phyloP scores from a whole-genome alignment of 2,797 vertebrate genomes.

The Semotilus atromaculatus region DNA sequence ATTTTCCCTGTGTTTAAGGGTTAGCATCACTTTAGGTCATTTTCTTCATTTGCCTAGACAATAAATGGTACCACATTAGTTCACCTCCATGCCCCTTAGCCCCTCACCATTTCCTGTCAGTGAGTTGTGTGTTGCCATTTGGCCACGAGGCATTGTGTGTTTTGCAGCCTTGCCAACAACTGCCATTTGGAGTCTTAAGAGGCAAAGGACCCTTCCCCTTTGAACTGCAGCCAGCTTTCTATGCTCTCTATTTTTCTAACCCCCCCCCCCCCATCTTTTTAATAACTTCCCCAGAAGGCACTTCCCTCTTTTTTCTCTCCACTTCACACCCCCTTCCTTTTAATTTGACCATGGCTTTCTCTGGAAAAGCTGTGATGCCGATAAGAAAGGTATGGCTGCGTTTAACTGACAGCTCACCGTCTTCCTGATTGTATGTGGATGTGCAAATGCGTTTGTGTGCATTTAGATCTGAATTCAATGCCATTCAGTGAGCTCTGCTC shows the following conservation, averaged over 20 bases:
- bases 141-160: conserved; percentile 84
- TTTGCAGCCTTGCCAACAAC: conserved; percentile 78
- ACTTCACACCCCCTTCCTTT: conserved; percentile 65
- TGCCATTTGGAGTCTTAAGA: conserved; percentile 79
- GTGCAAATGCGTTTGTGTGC: conserved; percentile 34
- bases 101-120: conserved; percentile 72
- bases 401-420: conserved; percentile 78
- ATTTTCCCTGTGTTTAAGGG: conserved; percentile 68
- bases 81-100: conserved; percentile 65
- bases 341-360: conserved; percentile 77
- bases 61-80: conserved; percentile 64
- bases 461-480: conserved; percentile 47
- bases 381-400: conserved; percentile 76
- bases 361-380: conserved; percentile 77
- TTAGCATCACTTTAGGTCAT: conserved; percentile 72
- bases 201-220: conserved; percentile 77
- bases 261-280: conserved; percentile 63
- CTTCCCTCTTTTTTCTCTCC: conserved; percentile 71
- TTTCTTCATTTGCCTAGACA: conserved; percentile 50
- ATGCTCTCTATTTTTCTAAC: conserved; percentile 53
- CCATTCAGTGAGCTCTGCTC: conserved; percentile 42
- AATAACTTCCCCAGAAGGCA: conserved; percentile 81
- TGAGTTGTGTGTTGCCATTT: conserved; percentile 75
- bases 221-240: conserved; percentile 82
- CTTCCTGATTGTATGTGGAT: conserved; percentile 47